Evolutionary conservation across 2,113 vertebrate species (phyloP), one percentile per base, ranked within the genome.

Genomic region (Ailuropoda melanoleuca): DNA sequence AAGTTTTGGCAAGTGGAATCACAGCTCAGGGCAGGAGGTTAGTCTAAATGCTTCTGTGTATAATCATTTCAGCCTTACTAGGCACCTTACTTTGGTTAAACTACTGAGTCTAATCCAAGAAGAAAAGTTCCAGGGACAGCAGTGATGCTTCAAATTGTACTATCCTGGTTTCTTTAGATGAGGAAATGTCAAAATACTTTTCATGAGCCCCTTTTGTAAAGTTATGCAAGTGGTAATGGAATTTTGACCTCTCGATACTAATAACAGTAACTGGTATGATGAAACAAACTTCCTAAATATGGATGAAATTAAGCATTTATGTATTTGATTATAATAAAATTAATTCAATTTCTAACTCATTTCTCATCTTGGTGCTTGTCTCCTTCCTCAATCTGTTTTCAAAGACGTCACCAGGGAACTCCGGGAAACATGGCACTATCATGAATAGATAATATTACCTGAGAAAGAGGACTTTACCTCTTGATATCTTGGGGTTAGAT

Each of bases 381-480:
- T 43, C 21, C 23, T 75, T 10, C 17, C 55, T 86, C 17, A 53
- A 0, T 48, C 37, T 53, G 24, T 39, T 66, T 75, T 78, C 19
- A 50, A 4, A n/a, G 55, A 88, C 34, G 18, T 39, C 37, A 80
- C 55, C 17, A 37, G 34, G 56, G 66, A 72, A 50, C 58, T 46
- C 10, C 17, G 4, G 24, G 13, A 58, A 37, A 34, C 6, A 56
- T 4, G 18, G 9, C 4, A 3, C 8, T 50, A 13, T 11, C 34
- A 9, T 43, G 26, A 37, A 6, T 64, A 89, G 18, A 11, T 31
- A 37, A 29, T 46, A 7, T 1, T 17, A 50, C 26, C 48, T 26
- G 0, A 60, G 24, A 48, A 5, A 8, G 6, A 74, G 1, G 8
- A 24, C 8, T 24, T 75, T 31, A 39, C 2, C 10, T 23, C 26